Evolutionary conservation across 1,140 invertebrate species (phyloP).

Genomic region (Tetragonula clypearis): DNA sequence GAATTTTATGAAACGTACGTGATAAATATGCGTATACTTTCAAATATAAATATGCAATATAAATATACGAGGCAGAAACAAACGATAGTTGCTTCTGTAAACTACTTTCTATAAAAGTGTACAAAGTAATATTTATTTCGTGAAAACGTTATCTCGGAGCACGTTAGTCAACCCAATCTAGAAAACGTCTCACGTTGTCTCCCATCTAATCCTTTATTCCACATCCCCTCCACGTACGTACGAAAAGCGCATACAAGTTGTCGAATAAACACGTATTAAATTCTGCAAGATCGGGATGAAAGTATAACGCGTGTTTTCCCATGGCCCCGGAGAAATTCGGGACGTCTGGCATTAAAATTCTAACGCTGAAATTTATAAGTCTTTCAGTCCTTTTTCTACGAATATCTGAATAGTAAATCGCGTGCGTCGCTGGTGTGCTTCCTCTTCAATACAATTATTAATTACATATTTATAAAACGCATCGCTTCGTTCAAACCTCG

Average conservation of each 20-base stretch:
- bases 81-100: too few relatives aligned
- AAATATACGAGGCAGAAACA: neutral
- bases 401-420: neutral
- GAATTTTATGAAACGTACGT: neutral
- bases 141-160: neutral
- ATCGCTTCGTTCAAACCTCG: too few relatives aligned
- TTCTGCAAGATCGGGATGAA: neutral
- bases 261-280: neutral
- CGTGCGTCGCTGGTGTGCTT: neutral
- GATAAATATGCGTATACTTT: neutral
- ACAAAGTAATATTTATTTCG: neutral
- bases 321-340: neutral
- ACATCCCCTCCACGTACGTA: neutral
- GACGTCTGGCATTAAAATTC: neutral
- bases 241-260: too few relatives aligned
- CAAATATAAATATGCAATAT: neutral
- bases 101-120: too few relatives aligned
- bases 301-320: neutral
- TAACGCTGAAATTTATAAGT: neutral
- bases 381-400: too few relatives aligned
- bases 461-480: neutral
- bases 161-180: neutral
- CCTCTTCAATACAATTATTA: too few relatives aligned
- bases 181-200: neutral
- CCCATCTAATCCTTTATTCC: neutral